Percentiles rank a stretch among this genome's conserved stretches.
Conservation (phyloP, 1,140 invertebrate genomes). For the Bradynema listronoti region DNA sequence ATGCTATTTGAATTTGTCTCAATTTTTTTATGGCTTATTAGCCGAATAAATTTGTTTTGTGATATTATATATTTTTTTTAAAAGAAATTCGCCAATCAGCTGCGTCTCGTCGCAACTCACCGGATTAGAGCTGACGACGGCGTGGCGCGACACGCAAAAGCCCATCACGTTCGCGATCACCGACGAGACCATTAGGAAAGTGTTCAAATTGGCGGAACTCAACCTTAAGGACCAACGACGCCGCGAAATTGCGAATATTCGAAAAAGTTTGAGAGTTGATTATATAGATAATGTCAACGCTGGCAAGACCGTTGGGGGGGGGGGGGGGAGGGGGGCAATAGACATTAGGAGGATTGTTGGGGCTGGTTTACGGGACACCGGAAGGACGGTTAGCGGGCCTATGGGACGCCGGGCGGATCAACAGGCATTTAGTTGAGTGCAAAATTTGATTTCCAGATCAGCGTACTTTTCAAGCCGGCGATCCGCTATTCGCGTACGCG, state of each 20-base stretch:
- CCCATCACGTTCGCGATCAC: constrained; percentile 39
- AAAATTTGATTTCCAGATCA: constrained; percentile 31
- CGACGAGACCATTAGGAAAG: constrained; percentile 36
- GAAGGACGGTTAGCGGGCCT: too few species aligned
- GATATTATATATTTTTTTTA: background rate
- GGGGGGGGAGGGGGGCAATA: too few species aligned
- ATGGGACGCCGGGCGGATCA: too few species aligned
- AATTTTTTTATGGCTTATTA: constrained; percentile 5
- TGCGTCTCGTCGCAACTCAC: constrained; percentile 33
- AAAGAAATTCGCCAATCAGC: constrained; percentile 29
- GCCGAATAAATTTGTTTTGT: too few species aligned
- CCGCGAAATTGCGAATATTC: constrained; percentile 31
- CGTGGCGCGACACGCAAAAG: constrained; percentile 35
- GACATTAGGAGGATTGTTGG: too few species aligned
- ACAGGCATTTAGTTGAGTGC: too few species aligned
- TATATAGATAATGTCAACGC: background rate
- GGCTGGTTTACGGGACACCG: too few species aligned
- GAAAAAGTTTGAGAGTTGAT: constrained; percentile 29
- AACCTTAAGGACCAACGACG: constrained; percentile 38
- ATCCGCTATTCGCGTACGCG: constrained; percentile 44
- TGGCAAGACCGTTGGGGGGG: too few species aligned
- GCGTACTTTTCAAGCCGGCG: constrained; percentile 28
- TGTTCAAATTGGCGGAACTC: constrained; percentile 35
- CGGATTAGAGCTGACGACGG: constrained; percentile 16
- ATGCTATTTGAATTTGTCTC: constrained; percentile 6